A percentile compares a stretch with the other conserved stretches of the same genome.
Conservation (phyloP, 2,797 vertebrate genomes). For the Corythornis leucogaster region DNA sequence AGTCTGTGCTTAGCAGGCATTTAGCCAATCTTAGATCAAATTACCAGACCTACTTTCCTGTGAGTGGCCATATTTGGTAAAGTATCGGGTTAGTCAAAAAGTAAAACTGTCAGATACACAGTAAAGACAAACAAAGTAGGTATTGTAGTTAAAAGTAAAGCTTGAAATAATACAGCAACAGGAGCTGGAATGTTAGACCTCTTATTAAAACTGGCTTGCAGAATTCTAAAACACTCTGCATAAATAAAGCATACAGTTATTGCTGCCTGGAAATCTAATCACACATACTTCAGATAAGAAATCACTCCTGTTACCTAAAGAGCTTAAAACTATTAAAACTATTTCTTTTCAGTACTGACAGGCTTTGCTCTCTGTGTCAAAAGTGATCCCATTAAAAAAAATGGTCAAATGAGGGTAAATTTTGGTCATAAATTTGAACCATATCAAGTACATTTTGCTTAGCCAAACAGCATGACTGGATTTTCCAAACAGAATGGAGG, state of each 20-base stretch:
- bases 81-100: constrained; percentile 63
- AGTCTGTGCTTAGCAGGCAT: constrained; percentile 35
- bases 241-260: neutral
- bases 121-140: constrained; percentile 60
- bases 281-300: constrained; percentile 16
- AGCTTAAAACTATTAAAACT: constrained; percentile 8
- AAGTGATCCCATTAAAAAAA: neutral
- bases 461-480: neutral
- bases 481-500: constrained; percentile 17
- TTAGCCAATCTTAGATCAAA: constrained; percentile 56
- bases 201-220: constrained; percentile 18
- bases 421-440: neutral
- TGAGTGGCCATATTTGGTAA: constrained; percentile 88
- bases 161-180: constrained; percentile 54
- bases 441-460: neutral
- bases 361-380: neutral
- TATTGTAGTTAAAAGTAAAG: constrained; percentile 43
- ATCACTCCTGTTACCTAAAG: neutral
- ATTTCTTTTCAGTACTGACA: constrained; percentile 6
- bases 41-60: constrained; percentile 74
- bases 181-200: constrained; percentile 17
- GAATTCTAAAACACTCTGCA: neutral
- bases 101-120: constrained; percentile 53
- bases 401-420: neutral
- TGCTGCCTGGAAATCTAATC: constrained; percentile 30